Evolutionary conservation across 2,113 vertebrate genomes (phyloP).

Genomic region (Erythrocercus mccallii): DNA sequence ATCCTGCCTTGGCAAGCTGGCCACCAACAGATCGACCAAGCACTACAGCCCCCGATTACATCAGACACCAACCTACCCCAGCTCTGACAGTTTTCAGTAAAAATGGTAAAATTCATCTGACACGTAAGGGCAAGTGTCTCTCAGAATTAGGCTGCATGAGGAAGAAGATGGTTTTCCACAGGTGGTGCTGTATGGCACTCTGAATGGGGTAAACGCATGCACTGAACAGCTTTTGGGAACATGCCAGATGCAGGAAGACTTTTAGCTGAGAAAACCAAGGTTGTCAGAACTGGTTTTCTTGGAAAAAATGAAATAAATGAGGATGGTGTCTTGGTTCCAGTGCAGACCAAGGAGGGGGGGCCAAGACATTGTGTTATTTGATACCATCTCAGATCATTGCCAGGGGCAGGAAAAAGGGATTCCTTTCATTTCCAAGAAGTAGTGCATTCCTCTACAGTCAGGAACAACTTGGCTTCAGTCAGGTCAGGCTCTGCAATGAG

Average conservation of each 20-base stretch:
- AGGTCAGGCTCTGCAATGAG: background rate
- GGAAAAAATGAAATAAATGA: background rate
- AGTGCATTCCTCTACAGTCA: background rate
- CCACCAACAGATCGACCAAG: background rate
- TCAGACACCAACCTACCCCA: background rate
- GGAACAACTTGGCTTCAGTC: background rate
- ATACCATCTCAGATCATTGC: background rate
- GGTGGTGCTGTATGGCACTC: background rate
- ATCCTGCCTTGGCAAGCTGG: background rate
- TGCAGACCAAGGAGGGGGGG: background rate
- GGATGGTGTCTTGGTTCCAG: background rate
- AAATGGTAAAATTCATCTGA: background rate
- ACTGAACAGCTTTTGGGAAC: background rate
- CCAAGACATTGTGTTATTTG: background rate
- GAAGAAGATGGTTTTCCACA: background rate
- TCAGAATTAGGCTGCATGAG: background rate
- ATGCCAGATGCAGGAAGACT: background rate
- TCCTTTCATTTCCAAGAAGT: background rate
- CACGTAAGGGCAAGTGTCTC: background rate
- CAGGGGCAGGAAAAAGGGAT: background rate
- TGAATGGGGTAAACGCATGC: background rate
- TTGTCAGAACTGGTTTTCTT: background rate
- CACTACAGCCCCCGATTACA: fast-evolving
- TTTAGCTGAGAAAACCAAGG: background rate
- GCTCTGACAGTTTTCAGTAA: background rate